These are phyloP conservation scores for Sebastolobus alascanus DNA, from an alignment of 2,797 vertebrate genomes.

Conservation along the genomic window DNA sequence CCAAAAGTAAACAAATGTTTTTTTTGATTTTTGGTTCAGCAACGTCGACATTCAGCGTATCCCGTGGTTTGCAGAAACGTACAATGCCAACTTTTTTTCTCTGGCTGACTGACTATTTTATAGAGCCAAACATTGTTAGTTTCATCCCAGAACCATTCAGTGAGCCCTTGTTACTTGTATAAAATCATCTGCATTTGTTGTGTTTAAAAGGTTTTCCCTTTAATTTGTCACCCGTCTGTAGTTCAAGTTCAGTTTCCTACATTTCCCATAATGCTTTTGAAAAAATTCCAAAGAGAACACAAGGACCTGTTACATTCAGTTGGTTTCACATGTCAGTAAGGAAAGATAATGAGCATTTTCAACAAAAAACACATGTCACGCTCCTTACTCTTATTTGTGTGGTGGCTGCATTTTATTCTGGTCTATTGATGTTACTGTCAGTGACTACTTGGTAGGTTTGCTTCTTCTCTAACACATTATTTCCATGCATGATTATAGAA, in stretches of 20 bases:
- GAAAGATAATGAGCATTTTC: background rate
- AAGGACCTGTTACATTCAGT: background rate
- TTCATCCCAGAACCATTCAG: too few relatives aligned
- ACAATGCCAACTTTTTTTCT: too few relatives aligned
- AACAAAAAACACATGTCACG: background rate
- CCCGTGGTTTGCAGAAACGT: too few relatives aligned
- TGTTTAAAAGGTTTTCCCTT: too few relatives aligned
- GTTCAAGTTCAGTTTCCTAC: background rate
- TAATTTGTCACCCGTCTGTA: too few relatives aligned
- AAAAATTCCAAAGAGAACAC: background rate
- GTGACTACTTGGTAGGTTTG: background rate
- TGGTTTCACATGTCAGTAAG: background rate
- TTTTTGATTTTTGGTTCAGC: too few relatives aligned
- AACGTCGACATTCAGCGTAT: too few relatives aligned
- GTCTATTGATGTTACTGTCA: background rate
- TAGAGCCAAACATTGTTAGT: too few relatives aligned
- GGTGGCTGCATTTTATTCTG: background rate
- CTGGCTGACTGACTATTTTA: too few relatives aligned
- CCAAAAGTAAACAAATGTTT: too few relatives aligned
- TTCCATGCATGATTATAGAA: background rate
- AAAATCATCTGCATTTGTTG: too few relatives aligned
- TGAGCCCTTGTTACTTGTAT: too few relatives aligned
- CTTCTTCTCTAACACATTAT: background rate
- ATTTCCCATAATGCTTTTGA: background rate
- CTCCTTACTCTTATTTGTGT: background rate